Conservation (phyloP, 2,888 invertebrate genomes). For the Marasmarcha lunaedactyla region DNA sequence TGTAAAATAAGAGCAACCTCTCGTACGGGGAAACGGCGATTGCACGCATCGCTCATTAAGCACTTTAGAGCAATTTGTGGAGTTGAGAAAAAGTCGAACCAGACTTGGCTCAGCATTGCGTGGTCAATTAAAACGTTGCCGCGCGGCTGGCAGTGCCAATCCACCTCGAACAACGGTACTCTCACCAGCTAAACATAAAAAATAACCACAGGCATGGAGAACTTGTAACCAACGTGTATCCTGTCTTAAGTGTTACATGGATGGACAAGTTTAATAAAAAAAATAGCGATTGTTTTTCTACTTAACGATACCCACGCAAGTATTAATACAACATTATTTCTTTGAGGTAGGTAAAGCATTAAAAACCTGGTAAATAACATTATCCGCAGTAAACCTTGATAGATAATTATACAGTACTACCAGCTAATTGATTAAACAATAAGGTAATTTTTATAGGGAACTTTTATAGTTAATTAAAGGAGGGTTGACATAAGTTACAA, state of each 20-base stretch:
- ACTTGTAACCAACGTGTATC: slow-evolving; percentile 7
- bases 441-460: too few species aligned
- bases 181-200: slow-evolving; percentile 11
- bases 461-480: too few species aligned
- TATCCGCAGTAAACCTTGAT: too few species aligned
- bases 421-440: too few species aligned
- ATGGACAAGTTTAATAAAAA: slow-evolving; percentile 2
- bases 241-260: slow-evolving; percentile 6
- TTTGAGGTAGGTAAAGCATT: too few species aligned
- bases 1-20: slow-evolving; percentile 65
- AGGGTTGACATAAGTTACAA: too few species aligned
- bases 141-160: slow-evolving; percentile 37
- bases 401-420: too few species aligned
- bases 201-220: not conserved
- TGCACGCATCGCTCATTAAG: slow-evolving; percentile 71
- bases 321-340: too few species aligned
- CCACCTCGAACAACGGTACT: not conserved
- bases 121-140: slow-evolving; percentile 67
- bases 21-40: slow-evolving; percentile 66
- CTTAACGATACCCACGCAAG: too few species aligned
- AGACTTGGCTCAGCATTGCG: slow-evolving; percentile 59
- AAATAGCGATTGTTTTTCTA: not conserved
- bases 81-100: slow-evolving; percentile 61
- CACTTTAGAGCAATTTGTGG: slow-evolving; percentile 68
- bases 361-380: too few species aligned